phyloP scores from a whole-genome alignment of 2,113 vertebrate genomes.

The Cavia aperea region DNA sequence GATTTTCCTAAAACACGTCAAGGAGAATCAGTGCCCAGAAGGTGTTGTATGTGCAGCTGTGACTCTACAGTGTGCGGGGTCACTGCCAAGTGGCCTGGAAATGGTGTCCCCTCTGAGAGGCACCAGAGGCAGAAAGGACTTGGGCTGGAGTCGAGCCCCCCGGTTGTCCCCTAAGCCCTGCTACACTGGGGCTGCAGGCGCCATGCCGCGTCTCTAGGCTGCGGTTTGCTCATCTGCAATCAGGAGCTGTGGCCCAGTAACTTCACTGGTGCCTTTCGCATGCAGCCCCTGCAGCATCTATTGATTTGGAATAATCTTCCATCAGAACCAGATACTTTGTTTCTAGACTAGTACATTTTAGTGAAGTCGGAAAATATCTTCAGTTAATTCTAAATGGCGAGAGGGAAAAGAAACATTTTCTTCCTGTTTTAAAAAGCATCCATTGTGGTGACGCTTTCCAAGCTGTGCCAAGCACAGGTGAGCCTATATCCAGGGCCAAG shows the following conservation, averaged over 20 bases:
- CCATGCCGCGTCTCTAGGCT: fast-evolving
- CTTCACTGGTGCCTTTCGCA: background rate
- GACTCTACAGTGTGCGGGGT: background rate
- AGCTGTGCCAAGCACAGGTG: background rate
- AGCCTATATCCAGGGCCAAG: background rate
- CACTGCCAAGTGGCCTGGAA: background rate
- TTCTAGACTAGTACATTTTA: slow-evolving; percentile 4
- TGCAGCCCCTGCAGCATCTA: background rate
- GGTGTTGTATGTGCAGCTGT: fast-evolving
- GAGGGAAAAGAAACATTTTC: background rate
- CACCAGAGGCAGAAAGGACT: too few relatives aligned
- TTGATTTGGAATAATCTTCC: background rate
- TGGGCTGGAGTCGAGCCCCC: background rate
- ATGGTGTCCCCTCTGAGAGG: background rate
- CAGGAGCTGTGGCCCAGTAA: fast-evolving
- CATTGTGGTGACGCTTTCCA: background rate
- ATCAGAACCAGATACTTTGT: background rate
- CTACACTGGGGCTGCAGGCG: fast-evolving
- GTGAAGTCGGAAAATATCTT: background rate
- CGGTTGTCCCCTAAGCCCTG: background rate
- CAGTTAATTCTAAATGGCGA: background rate
- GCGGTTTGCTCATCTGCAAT: background rate
- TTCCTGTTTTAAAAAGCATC: slow-evolving; percentile 14
- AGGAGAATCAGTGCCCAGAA: background rate
- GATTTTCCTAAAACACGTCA: background rate